Evolutionary conservation across 2,797 vertebrate species (phyloP).

Genomic region (Lepilemur septentrionalis): DNA sequence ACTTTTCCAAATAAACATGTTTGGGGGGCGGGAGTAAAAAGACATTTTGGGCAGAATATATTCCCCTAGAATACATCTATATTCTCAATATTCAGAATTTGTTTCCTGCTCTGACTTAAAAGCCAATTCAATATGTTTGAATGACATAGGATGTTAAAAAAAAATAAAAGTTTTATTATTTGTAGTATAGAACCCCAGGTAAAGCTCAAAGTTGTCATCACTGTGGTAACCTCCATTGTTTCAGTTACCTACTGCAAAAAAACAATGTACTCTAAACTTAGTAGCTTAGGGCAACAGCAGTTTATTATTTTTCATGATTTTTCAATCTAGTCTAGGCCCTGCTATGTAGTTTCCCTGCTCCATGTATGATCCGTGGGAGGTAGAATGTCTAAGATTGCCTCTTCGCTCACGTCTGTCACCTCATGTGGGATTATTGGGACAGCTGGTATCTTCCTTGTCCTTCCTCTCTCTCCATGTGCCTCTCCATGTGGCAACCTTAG

Average conservation of each 20-base stretch:
- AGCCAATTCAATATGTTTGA: neutral
- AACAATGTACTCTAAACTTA: neutral
- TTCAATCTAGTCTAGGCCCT: neutral
- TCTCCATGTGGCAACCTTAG: too few relatives aligned
- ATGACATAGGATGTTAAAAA: too few relatives aligned
- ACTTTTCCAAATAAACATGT: slow-evolving; percentile 81
- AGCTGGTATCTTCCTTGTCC: neutral
- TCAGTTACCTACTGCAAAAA: neutral
- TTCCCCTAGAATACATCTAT: neutral
- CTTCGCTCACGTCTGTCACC: neutral
- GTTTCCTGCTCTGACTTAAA: neutral
- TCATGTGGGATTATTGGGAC: neutral
- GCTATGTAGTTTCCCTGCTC: neutral
- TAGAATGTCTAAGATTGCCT: neutral
- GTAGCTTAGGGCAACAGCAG: neutral
- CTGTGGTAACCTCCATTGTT: neutral
- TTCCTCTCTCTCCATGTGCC: neutral
- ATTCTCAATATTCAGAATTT: neutral
- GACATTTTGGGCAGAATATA: neutral
- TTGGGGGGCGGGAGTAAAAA: too few relatives aligned
- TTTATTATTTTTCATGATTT: neutral
- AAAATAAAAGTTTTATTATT: neutral
- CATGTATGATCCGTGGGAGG: too few relatives aligned
- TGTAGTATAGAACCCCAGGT: neutral
- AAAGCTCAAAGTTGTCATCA: neutral